These are phyloP conservation scores for Ginglymostoma cirratum DNA, from an alignment of 2,113 vertebrate genomes.

Conservation along the genomic window DNA sequence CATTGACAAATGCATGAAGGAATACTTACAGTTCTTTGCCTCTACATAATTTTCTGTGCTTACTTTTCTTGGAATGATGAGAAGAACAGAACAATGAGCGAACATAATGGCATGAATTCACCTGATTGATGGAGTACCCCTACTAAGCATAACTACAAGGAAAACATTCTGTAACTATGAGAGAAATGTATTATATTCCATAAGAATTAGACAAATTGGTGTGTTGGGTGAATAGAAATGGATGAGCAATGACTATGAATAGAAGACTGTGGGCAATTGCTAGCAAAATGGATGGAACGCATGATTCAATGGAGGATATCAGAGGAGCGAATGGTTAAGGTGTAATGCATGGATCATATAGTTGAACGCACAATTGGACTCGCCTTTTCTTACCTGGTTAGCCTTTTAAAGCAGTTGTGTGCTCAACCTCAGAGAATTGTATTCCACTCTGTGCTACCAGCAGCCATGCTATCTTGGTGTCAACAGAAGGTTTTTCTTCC, in stretches of 20 bases:
- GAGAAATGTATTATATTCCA: too few species aligned
- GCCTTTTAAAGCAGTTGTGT: too few species aligned
- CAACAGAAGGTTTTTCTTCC: too few species aligned
- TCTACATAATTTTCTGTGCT: neutral
- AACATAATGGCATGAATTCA: neutral
- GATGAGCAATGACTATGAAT: too few species aligned
- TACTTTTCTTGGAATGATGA: neutral
- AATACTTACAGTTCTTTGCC: neutral
- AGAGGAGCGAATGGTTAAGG: neutral
- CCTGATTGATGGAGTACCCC: neutral
- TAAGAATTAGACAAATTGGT: too few species aligned
- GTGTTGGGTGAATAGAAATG: too few species aligned
- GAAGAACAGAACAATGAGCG: neutral
- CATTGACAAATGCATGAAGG: neutral
- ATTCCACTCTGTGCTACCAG: too few species aligned
- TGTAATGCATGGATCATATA: neutral
- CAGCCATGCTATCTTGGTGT: too few species aligned
- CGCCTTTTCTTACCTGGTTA: neutral
- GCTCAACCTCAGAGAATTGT: too few species aligned
- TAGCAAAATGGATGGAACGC: neutral
- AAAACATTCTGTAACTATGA: too few species aligned
- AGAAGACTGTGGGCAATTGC: neutral
- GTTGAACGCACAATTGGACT: neutral
- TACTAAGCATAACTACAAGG: too few species aligned
- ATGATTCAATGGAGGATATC: neutral